phyloP scores from a whole-genome alignment of 2,888 invertebrate genomes.

The Cryptocephalus moraei region DNA sequence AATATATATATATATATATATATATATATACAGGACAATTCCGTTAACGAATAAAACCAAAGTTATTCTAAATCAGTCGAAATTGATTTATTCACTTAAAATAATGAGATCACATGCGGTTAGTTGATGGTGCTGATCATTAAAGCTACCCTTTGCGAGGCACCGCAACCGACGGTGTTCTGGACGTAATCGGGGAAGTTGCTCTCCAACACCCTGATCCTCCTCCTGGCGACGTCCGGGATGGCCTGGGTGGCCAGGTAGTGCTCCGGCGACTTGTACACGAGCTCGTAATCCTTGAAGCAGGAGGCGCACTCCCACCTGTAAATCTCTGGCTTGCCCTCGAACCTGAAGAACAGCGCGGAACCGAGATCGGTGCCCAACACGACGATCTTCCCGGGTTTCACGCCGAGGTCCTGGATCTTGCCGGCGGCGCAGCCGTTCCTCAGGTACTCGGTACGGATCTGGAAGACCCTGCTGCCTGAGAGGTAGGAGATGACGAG shows the following conservation, averaged over 20 bases:
- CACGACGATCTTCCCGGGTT: slow-evolving; percentile 47
- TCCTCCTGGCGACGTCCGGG: slow-evolving; percentile 45
- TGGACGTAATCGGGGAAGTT: slow-evolving; percentile 55
- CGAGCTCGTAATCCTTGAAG: slow-evolving; percentile 36
- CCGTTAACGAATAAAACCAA: too few relatives aligned
- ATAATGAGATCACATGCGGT: slow-evolving; percentile 7
- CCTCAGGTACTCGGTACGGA: slow-evolving; percentile 52
- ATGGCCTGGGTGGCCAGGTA: slow-evolving; percentile 49
- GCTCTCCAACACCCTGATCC: slow-evolving; percentile 51
- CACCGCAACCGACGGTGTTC: slow-evolving; percentile 51
- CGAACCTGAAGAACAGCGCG: slow-evolving; percentile 48
- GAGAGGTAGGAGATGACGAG: slow-evolving; percentile 55
- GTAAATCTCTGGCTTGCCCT: slow-evolving; percentile 48
- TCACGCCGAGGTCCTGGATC: slow-evolving; percentile 45
- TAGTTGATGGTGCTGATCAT: slow-evolving; percentile 17
- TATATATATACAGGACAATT: too few relatives aligned
- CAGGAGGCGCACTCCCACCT: slow-evolving; percentile 48
- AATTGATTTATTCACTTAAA: slow-evolving; percentile 1
- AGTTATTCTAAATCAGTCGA: too few relatives aligned
- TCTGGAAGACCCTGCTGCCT: slow-evolving; percentile 50
- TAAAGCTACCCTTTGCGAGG: slow-evolving; percentile 41
- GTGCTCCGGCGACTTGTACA: slow-evolving; percentile 44
- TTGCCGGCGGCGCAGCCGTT: slow-evolving; percentile 45
- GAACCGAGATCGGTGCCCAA: slow-evolving; percentile 53
- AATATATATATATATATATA: too few relatives aligned